Base-by-base conservation (phyloP, 2,888 invertebrate species). In the Dorcus hopei region DNA sequence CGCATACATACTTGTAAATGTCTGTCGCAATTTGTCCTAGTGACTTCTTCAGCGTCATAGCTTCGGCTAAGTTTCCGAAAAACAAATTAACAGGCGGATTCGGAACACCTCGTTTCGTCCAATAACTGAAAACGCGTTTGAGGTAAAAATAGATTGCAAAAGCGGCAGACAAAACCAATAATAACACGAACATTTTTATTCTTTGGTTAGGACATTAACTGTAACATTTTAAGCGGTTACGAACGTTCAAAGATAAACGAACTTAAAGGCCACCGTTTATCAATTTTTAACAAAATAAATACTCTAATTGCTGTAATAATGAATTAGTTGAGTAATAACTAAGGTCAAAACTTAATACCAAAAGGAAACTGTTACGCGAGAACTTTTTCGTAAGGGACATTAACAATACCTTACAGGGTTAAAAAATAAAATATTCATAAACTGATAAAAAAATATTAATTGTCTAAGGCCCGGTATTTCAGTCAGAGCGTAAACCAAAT, bases 41-140 rank as follows among this genome's bases (percentile, higher is more conserved):
- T 50, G 74, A 71, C n/a, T 68, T 67, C 52, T 70, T 74, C 58
- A 71, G 59, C 0, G 66, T 67, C 7, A 71, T 62, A 6, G 52
- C 9, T 49, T 54, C 40, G 14, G 23, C 73, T 33, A 76, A 66
- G 57, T 74, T 80, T 0, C 81, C 81, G 4, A 74, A 68, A 0
- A 76, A 57, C 0, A 72, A 43, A 3, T 51, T 58, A 0, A 81
- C 80, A 50, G 66, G 63, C 0, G 79, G 79, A 8, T 77, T 77
- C 0, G 71, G 70, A 1, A 81, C 72, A 0, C 72, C 71, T 0
- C 70, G 71, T 42, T 71, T 73, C 33, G 72, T 72, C 81, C 81
- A 81, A 38, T 65, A 65, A 9, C 43, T 55, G 43, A 59, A 59
- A 16, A 49, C 61, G 11, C 40, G 26, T 39, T 56, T 64, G 4